Conservation (phyloP, 2,113 vertebrate species). For the Illadopsis cleaveri region DNA sequence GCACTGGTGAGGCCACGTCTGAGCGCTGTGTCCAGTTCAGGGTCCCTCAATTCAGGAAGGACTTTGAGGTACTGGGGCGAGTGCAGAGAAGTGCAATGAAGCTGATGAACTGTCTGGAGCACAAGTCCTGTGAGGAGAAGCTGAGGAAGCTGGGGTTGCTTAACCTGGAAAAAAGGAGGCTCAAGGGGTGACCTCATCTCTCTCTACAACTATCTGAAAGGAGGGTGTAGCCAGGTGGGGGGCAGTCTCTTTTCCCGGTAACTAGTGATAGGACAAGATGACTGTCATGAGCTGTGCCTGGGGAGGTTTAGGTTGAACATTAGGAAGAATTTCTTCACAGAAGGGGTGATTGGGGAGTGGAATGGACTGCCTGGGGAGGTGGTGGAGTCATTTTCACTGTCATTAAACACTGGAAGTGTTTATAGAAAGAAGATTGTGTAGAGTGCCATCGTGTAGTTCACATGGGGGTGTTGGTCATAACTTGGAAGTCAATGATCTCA, state of each 20-base stretch:
- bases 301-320: background rate
- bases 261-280: background rate
- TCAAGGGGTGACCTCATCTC: fast-evolving
- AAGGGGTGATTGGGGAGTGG: background rate
- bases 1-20: fast-evolving
- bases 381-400: background rate
- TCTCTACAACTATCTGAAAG: background rate
- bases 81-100: background rate
- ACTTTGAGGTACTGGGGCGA: background rate
- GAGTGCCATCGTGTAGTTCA: background rate
- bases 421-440: fast-evolving
- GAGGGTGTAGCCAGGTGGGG: fast-evolving
- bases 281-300: background rate
- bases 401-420: background rate
- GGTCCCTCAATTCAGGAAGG: background rate
- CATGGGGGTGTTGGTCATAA: fast-evolving
- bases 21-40: background rate
- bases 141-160: background rate
- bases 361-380: background rate
- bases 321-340: background rate
- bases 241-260: background rate
- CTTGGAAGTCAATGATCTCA: background rate
- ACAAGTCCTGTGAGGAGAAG: background rate
- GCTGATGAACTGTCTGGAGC: background rate
- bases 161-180: background rate